Base-by-base conservation (phyloP, 2,888 invertebrate genomes). In the Formica aserva region DNA sequence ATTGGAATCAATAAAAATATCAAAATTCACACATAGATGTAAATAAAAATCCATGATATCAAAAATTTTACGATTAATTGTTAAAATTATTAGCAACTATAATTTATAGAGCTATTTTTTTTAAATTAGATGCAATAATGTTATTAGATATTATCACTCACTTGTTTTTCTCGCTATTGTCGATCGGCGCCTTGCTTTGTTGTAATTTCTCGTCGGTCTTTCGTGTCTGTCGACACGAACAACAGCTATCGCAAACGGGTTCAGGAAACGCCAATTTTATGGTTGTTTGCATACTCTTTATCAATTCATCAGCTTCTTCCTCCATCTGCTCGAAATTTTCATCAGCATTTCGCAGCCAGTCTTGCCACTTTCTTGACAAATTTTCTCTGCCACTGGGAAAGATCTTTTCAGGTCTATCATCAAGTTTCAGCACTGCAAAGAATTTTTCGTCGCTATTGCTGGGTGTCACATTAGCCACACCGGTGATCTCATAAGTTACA, bases 281-380 rank as follows among this genome's bases (percentile, higher is more conserved):
- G 2, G 87, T 90, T n/a, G 87, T 88, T 48, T 90, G 86, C 2
- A 93, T 87, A 15, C 76, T 91, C 29, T 91, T 90, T 26, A 94
- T 81, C 41, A 94, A 82, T 52, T 91, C 86, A 38, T 93, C 86
- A 3, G 93, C 92, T 35, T 92, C 83, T 3, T 90, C 89, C 22
- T 92, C 92, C 0, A 91, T 75, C 32, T 89, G 86, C 0, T 63
- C 75, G 48, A 90, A 92, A 5, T 94, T 92, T 38, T 92, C 91
- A 38, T 94, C 94, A 1, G 86, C 88, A 29, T 92, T 88, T 4
- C 89, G 85, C 3, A 94, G 75, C 91, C 92, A 93, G 22, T 92
- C 91, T 82, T 93, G 94, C 93, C 94, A 93, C 9, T 92, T 92
- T n/a, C 86, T 83, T 1, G 94, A 94, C 15, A 94, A 86, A 88